Evolutionary conservation across 2,888 invertebrate genomes (phyloP).

Genomic region (Cephus pulcher): DNA sequence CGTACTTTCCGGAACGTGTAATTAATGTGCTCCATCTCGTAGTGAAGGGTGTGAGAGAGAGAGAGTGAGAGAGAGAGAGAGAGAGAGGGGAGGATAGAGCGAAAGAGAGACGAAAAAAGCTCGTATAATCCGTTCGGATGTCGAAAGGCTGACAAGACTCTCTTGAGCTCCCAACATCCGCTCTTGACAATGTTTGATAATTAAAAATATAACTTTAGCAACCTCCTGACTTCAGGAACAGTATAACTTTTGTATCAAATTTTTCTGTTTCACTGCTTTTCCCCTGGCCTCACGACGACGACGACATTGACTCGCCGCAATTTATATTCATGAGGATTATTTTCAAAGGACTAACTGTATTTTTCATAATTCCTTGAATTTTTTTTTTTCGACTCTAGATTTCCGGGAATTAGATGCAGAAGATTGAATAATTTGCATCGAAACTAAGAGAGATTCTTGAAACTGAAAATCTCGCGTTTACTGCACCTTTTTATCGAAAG

Average conservation of each 20-base stretch:
- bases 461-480: not conserved
- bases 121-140: not conserved
- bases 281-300: not conserved
- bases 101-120: not conserved
- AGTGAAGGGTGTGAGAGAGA: not conserved
- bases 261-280: constrained; percentile 11
- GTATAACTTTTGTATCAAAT: constrained; percentile 38
- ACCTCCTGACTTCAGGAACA: constrained; percentile 19
- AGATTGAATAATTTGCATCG: not conserved
- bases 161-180: constrained; percentile 11
- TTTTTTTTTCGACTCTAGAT: not conserved
- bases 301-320: constrained; percentile 30
- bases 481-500: not conserved
- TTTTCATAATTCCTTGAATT: constrained; percentile 9
- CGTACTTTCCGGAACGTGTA: constrained; percentile 20
- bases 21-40: constrained; percentile 26
- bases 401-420: not conserved
- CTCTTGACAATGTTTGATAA: constrained; percentile 27
- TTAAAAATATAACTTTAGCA: constrained; percentile 29
- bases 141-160: constrained; percentile 11
- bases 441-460: not conserved
- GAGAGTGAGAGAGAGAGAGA: not conserved
- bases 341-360: constrained; percentile 30
- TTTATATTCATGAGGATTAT: constrained; percentile 52
- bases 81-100: constrained; percentile 4